Evolutionary conservation across 2,888 invertebrate species (phyloP).

Genomic region (Cancer borealis): DNA sequence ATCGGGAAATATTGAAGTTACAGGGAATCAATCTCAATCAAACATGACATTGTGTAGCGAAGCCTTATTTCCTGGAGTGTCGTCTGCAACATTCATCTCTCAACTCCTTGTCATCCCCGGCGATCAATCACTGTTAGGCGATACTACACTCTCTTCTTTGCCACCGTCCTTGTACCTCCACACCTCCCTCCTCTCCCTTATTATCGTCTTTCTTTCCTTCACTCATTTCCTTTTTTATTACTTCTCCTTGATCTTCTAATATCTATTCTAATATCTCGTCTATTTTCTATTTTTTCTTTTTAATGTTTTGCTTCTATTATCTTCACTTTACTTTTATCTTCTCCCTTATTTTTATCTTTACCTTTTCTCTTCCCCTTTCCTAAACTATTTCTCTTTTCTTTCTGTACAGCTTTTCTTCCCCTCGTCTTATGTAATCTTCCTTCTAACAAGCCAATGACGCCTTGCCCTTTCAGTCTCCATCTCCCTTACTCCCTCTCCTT

Average conservation of each 20-base stretch:
- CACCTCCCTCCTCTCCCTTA: neutral
- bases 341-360: neutral
- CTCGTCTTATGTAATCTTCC: neutral
- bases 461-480: neutral
- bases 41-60: neutral
- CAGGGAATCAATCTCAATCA: neutral
- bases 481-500: neutral
- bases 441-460: neutral
- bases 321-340: no score
- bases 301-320: neutral
- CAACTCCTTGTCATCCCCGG: neutral
- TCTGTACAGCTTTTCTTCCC: neutral
- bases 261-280: neutral
- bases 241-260: neutral
- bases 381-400: neutral
- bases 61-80: neutral
- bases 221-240: neutral
- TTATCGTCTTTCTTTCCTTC: neutral
- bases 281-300: neutral
- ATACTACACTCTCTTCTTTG: neutral
- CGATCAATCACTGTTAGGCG: neutral
- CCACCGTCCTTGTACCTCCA: neutral
- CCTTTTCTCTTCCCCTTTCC: neutral
- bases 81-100: slow-evolving; percentile 8
- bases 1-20: neutral